Evolutionary conservation across 2,888 invertebrate genomes (phyloP).

Genomic region (Ophion slaviceki): DNA sequence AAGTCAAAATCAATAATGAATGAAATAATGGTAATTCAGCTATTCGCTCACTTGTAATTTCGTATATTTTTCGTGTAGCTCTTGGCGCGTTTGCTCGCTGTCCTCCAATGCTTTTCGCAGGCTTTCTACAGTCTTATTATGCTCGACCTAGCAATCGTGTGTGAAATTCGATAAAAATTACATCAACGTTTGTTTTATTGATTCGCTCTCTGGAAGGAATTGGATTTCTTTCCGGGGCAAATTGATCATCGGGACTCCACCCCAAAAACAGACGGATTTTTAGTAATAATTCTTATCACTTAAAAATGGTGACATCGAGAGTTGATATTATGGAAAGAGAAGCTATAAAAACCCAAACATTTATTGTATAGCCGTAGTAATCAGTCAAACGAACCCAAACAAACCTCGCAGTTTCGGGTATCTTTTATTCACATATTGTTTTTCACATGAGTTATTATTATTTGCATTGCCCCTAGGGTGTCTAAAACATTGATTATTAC

Average conservation of each 20-base stretch:
- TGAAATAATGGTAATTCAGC: neutral
- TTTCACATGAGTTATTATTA: too few species aligned
- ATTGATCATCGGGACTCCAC: neutral
- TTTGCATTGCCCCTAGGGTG: too few species aligned
- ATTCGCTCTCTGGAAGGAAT: neutral
- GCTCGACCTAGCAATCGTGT: conserved; percentile 28
- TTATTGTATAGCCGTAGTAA: too few species aligned
- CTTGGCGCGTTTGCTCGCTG: conserved; percentile 63
- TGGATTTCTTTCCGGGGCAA: neutral
- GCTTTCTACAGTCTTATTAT: conserved; percentile 51
- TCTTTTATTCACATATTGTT: too few species aligned
- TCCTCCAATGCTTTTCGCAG: conserved; percentile 64
- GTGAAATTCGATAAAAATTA: conserved; percentile 39
- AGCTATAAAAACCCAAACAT: too few species aligned
- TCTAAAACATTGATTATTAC: too few species aligned
- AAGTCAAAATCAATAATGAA: neutral
- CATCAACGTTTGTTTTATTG: neutral
- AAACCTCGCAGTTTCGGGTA: too few species aligned
- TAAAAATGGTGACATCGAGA: too few species aligned
- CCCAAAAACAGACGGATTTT: too few species aligned
- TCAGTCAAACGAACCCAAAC: too few species aligned
- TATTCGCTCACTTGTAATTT: conserved; percentile 61
- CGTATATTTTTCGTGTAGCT: conserved; percentile 68
- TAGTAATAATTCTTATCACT: too few species aligned
- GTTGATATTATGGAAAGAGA: too few species aligned